Conservation (phyloP, 2,797 vertebrate genomes). For the Sebastolobus altivelis region DNA sequence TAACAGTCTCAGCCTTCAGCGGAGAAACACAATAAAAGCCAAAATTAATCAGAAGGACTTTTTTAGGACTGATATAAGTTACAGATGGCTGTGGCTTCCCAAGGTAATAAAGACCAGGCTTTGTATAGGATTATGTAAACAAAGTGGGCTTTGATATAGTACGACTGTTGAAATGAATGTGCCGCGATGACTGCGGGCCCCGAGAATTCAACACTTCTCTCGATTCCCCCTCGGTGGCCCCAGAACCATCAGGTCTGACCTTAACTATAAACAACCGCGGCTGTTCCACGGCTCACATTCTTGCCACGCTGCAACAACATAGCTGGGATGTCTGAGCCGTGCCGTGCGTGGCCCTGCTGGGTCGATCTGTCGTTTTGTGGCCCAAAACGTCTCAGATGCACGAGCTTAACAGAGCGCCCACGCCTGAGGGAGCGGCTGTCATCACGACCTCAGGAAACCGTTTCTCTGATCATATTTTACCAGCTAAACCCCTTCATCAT, state of each 20-base stretch:
- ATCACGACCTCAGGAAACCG: conserved; percentile 85
- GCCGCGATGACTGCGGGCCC: conserved; percentile 65
- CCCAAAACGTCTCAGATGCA: conserved; percentile 41
- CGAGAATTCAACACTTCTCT: conserved; percentile 71
- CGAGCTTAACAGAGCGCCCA: conserved; percentile 46
- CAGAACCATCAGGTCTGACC: conserved; percentile 68
- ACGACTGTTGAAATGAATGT: conserved; percentile 61
- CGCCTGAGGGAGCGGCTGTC: conserved; percentile 82
- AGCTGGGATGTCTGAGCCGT: conserved; percentile 70
- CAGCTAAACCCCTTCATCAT: conserved; percentile 31
- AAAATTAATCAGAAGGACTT: conserved; percentile 76
- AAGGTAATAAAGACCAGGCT: conserved; percentile 75
- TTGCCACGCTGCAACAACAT: conserved; percentile 71
- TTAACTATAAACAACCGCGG: conserved; percentile 68
- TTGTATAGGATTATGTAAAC: conserved; percentile 78
- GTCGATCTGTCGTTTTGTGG: conserved; percentile 43
- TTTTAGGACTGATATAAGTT: conserved; percentile 78
- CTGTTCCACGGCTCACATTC: conserved; percentile 70
- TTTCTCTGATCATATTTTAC: conserved; percentile 78
- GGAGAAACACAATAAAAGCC: conserved; percentile 75
- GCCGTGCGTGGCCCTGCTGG: conserved; percentile 37
- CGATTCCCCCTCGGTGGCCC: conserved; percentile 63
- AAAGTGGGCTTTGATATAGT: conserved; percentile 76
- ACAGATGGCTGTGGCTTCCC: conserved; percentile 75
- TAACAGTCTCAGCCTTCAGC: conserved; percentile 63